phyloP scores from a whole-genome alignment of 1,140 invertebrate species.

The Anagrus nilaparvatae region DNA sequence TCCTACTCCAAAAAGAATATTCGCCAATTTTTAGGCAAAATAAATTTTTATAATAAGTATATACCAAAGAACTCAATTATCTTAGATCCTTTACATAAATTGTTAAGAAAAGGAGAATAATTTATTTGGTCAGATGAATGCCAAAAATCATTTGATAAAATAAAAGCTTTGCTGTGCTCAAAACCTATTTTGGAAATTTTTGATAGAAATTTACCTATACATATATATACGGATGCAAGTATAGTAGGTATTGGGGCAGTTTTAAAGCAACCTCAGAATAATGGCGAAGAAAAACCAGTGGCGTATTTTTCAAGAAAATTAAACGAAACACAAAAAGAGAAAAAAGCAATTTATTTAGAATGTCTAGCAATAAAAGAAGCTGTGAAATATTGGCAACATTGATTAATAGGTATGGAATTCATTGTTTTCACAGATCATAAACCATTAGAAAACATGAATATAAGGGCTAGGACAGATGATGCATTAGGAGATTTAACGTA shows the following conservation, averaged over 20 bases:
- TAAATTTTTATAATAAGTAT: too few species aligned
- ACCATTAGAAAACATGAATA: conserved; percentile 15
- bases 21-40: too few species aligned
- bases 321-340: conserved; percentile 5
- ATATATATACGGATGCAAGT: conserved; percentile 18
- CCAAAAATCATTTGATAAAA: conserved; percentile 13
- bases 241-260: conserved; percentile 13
- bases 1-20: too few species aligned
- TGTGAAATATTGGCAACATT: conserved; percentile 9
- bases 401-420: conserved; percentile 11
- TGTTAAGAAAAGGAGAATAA: conserved; percentile 17
- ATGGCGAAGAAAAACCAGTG: conserved; percentile 10
- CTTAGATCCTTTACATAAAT: conserved; percentile 16
- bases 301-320: conserved; percentile 15
- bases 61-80: too few species aligned
- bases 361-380: conserved; percentile 18
- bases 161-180: conserved; percentile 17
- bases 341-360: conserved; percentile 14
- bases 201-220: conserved; percentile 15
- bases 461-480: conserved; percentile 4
- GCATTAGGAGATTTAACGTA: neutral
- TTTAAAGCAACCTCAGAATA: conserved; percentile 13
- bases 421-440: conserved; percentile 14
- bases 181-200: conserved; percentile 19
- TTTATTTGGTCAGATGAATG: conserved; percentile 17